Percentiles rank a stretch among this genome's conserved stretches.
Evolutionary conservation across 2,888 invertebrate species (phyloP).

Genomic region (Sminthurides aquaticus): DNA sequence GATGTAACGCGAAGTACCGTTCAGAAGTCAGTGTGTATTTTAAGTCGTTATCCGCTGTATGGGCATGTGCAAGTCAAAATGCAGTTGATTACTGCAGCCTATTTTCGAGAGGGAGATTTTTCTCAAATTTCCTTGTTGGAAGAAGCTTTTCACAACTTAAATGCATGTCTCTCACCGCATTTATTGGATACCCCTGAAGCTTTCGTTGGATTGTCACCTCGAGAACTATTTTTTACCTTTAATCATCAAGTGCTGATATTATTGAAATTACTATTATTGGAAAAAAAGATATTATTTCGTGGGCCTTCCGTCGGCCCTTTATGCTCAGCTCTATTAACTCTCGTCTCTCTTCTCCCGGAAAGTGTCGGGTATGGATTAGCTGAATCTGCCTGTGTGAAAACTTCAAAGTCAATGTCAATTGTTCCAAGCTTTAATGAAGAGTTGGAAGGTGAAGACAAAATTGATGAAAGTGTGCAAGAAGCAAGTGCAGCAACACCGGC

Average conservation of each 20-base stretch:
- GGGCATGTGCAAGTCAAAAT: slow-evolving; percentile 73
- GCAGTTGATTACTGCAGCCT: slow-evolving; percentile 91
- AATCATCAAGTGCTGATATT: slow-evolving; percentile 84
- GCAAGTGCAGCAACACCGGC: not conserved
- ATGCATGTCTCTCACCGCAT: slow-evolving; percentile 64
- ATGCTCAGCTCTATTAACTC: slow-evolving; percentile 75
- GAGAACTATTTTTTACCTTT: slow-evolving; percentile 74
- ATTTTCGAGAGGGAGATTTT: slow-evolving; percentile 92
- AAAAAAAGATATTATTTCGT: slow-evolving; percentile 81
- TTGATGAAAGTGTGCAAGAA: not conserved
- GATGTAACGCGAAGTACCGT: slow-evolving; percentile 96
- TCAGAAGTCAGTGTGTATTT: slow-evolving; percentile 94
- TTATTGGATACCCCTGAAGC: slow-evolving; percentile 54
- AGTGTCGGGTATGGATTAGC: slow-evolving; percentile 76
- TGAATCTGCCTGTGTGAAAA: slow-evolving; percentile 71
- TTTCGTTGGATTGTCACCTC: slow-evolving; percentile 67
- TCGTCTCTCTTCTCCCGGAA: slow-evolving; percentile 83
- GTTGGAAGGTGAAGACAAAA: slow-evolving; percentile 6
- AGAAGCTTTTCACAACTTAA: slow-evolving; percentile 86
- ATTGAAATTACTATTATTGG: slow-evolving; percentile 84
- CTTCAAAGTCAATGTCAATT: slow-evolving; percentile 64
- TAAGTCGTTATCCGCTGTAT: slow-evolving; percentile 82
- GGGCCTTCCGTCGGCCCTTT: slow-evolving; percentile 85
- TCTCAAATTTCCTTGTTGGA: slow-evolving; percentile 77
- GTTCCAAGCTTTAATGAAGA: slow-evolving; percentile 57